Evolutionary conservation across 2,797 vertebrate genomes (phyloP), one percentile per base, ranked within the genome.

Genomic region (Sebastes alutus): DNA sequence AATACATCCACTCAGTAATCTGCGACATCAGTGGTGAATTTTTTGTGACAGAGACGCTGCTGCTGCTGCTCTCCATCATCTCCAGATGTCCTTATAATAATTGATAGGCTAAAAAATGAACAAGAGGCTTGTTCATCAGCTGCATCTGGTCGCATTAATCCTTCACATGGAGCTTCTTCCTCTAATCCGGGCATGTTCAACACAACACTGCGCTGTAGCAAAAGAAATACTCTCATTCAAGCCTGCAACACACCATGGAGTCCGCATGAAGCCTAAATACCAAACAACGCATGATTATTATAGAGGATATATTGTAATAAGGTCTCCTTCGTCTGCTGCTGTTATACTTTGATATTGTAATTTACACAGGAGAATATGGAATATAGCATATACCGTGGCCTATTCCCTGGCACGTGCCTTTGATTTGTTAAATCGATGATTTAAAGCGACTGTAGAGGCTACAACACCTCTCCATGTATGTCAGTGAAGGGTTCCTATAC

Each of bases 101-200:
- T 23, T 6, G 23, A 7, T 7, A 1, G 20, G 59, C 22, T 54
- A 7, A 1, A 1, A 35, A 12, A 33, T 7, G 12, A 12, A 63
- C 29, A 75, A 49, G 35, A 58, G 46, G 46, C 30, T 22, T 10
- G 29, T 55, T 56, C 42, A 35, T 35, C 65, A 3, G 0, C 76
- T 60, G 59, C 71, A 62, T 78, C 70, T 70, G 54, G 25, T 14
- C 6, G 27, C 46, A 25, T 27, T 71, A 67, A 81, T 67, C 61
- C 61, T 5, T 12, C 64, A 74, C 74, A 64, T n/a, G 27, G 56
- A 16, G 66, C 23, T 25, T 14, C 29, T 25, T 20, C 5, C 27
- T 72, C 16, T 79, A 61, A 83, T 72, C 60, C 66, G 67, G 68
- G 7, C 61, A 20, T 25, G 38, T 42, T 42, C 13, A 42, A 42